Evolutionary conservation across 2,888 invertebrate species (phyloP).

Genomic region (Drosophila pegasa): DNA sequence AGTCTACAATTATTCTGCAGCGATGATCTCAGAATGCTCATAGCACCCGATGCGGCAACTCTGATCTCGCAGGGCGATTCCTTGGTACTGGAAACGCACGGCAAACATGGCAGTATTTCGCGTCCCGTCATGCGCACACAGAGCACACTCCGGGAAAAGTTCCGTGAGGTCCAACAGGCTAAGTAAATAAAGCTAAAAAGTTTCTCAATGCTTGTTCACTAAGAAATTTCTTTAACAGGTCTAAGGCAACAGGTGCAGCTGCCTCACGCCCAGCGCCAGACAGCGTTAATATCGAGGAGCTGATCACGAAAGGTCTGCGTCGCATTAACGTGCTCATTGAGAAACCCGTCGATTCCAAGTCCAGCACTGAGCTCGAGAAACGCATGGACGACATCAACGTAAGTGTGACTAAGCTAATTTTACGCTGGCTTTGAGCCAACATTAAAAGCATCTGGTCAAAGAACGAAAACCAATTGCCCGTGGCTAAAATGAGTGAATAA

Average conservation of each 20-base stretch:
- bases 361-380: slow-evolving; percentile 81
- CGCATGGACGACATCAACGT: slow-evolving; percentile 84
- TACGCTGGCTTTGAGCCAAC: slow-evolving; percentile 24
- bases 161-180: slow-evolving; percentile 84
- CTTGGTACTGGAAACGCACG: slow-evolving; percentile 89
- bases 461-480: slow-evolving; percentile 24
- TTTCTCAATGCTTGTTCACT: no score
- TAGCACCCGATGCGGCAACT: slow-evolving; percentile 91
- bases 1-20: slow-evolving; percentile 47
- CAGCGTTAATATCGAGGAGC: slow-evolving; percentile 82
- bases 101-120: slow-evolving; percentile 83
- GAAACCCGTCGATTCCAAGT: slow-evolving; percentile 81
- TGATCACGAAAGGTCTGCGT: slow-evolving; percentile 83
- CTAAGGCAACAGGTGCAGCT: slow-evolving; percentile 52
- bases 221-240: slow-evolving; percentile 43
- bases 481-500: slow-evolving; percentile 29
- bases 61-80: slow-evolving; percentile 92
- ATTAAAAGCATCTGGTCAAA: slow-evolving; percentile 35
- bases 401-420: slow-evolving; percentile 63
- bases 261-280: slow-evolving; percentile 63
- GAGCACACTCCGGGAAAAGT: slow-evolving; percentile 83
- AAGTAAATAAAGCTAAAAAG: slow-evolving; percentile 63
- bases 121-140: slow-evolving; percentile 84
- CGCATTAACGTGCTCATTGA: slow-evolving; percentile 84
- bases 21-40: slow-evolving; percentile 83